Base-by-base conservation (phyloP, 1,140 invertebrate species). In the Drosophila prosaltans region DNA sequence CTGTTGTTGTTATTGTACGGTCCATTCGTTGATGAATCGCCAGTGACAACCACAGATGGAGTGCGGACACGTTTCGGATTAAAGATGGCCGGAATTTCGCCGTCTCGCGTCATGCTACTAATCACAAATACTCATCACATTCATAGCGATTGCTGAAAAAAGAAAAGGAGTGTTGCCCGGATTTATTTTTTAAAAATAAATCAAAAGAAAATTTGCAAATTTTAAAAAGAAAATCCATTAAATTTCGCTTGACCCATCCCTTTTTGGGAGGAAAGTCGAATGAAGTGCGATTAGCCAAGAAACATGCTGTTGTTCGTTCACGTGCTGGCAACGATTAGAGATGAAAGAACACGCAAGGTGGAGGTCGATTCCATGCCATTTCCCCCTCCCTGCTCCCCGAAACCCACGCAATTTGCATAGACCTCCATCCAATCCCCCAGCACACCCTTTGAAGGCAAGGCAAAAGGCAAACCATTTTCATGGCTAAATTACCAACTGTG, bases 21-120 rank as follows among this genome's bases (percentile, higher is more conserved):
- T 39, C 94, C 94, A 91, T 94, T 94, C 39, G 93, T 70, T 40
- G 93, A 78, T n/a, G 91, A 91, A 67, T 96, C 95, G 69, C 95
- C 95, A 2, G 95, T 95, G 68, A 95, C 94, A 74, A 95, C 94
- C 66, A 96, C 95, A 45, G 95, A 95, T 51, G 95, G 95, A 26
- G 95, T 93, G 61, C 95, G 94, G 65, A 95, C 95, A 69, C 95
- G 93, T 89, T 95, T 95, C 36, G 95, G 95, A 92, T 96, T 95
- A 89, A 96, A 96, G 81, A 96, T 96, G 73, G 95, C 95, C 61
- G 95, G 94, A 91, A 96, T 94, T 91, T 96, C 95, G 70, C 94
- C 94, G 93, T 95, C 95, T 74, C 94, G 89, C 65, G 91, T 92
- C 91, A 92, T 92, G 21, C 82, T 90, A 72, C 75, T 78, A 80